phyloP scores from a whole-genome alignment of 2,797 vertebrate species.

The Danionella dracula region DNA sequence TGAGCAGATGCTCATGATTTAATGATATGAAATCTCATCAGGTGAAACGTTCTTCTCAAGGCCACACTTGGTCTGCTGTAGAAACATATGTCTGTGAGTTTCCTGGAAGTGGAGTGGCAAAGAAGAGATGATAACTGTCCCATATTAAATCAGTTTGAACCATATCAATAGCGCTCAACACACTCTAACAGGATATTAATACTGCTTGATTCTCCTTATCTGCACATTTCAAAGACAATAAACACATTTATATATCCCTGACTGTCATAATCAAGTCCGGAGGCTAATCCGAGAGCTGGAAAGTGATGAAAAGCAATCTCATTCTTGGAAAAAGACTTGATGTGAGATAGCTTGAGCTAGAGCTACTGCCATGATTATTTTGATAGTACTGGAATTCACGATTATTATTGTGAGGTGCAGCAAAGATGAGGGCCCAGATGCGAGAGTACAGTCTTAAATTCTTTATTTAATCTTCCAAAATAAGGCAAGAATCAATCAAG shows the following conservation, averaged over 20 bases:
- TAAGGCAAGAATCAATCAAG: too few species aligned
- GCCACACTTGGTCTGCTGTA: background rate
- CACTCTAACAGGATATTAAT: constrained; percentile 36
- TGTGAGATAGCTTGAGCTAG: too few species aligned
- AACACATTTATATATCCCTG: background rate
- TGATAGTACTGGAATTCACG: too few species aligned
- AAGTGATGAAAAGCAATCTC: background rate
- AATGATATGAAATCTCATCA: constrained; percentile 24
- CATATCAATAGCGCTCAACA: background rate
- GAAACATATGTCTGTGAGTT: constrained; percentile 11
- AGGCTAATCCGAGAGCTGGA: background rate
- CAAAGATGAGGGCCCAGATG: too few species aligned
- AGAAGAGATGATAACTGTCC: constrained; percentile 2
- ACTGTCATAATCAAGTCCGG: constrained; percentile 7
- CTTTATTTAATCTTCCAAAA: too few species aligned
- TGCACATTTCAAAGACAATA: constrained; percentile 1
- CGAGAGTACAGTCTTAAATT: too few species aligned
- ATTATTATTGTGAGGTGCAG: too few species aligned
- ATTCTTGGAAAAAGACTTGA: too few species aligned
- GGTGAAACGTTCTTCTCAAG: constrained; percentile 7
- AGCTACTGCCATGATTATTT: too few species aligned
- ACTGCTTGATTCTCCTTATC: constrained; percentile 14
- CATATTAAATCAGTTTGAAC: constrained; percentile 15
- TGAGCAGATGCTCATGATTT: constrained; percentile 3
- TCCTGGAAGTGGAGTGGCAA: background rate